phyloP scores from a whole-genome alignment of 2,113 vertebrate species.

The Lonchura striata region DNA sequence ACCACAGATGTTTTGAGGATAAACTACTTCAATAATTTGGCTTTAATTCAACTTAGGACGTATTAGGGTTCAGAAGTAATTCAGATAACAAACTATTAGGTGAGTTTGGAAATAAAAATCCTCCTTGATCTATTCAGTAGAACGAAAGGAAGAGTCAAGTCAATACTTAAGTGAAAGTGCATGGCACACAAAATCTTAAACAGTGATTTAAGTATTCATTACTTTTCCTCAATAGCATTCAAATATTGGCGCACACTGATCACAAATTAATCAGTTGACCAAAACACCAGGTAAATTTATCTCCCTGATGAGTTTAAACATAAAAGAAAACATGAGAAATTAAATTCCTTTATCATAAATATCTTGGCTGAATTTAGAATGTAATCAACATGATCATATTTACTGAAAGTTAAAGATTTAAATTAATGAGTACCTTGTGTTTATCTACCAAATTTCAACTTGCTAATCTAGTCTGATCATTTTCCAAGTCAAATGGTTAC shows the following conservation, averaged over 20 bases:
- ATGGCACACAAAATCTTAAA: background rate
- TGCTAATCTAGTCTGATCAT: background rate
- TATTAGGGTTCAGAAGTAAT: slow-evolving; percentile 15
- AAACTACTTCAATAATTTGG: background rate
- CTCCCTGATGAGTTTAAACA: slow-evolving; percentile 5
- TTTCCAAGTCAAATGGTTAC: background rate
- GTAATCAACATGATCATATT: slow-evolving; percentile 23
- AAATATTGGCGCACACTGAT: background rate
- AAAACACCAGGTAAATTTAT: background rate
- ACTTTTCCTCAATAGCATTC: background rate
- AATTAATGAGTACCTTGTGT: background rate
- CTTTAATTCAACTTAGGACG: background rate
- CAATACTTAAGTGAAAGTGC: background rate
- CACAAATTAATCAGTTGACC: background rate
- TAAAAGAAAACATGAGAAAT: background rate
- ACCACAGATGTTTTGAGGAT: slow-evolving; percentile 4
- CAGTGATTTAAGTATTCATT: background rate
- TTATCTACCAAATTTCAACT: slow-evolving; percentile 16
- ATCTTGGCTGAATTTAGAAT: background rate
- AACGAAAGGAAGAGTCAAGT: background rate
- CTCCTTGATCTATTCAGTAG: background rate
- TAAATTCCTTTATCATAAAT: background rate
- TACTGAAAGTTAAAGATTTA: background rate
- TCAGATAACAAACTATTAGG: slow-evolving; percentile 19
- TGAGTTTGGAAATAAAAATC: background rate